These are phyloP conservation scores for Corythoichthys haematopterus DNA, from an alignment of 2,113 vertebrate genomes.

Conservation along the genomic window DNA sequence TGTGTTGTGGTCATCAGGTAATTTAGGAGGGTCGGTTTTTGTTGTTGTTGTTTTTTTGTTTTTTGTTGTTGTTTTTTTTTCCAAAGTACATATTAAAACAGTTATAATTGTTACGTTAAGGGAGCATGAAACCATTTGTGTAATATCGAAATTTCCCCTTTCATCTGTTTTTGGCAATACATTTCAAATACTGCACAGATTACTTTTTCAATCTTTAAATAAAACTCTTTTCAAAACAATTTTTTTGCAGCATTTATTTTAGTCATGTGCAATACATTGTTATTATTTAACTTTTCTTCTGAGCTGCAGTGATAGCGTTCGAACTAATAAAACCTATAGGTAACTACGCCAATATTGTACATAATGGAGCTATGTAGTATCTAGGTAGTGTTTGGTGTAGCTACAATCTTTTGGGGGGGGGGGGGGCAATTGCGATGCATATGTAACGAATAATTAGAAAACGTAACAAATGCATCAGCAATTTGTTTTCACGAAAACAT, in stretches of 20 bases:
- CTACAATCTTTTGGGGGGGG: too few relatives aligned
- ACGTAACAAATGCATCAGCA: not conserved
- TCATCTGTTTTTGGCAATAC: too few relatives aligned
- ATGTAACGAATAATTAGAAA: not conserved
- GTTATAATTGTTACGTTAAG: too few relatives aligned
- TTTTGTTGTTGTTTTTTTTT: too few relatives aligned
- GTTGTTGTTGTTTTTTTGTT: too few relatives aligned
- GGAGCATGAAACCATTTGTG: too few relatives aligned
- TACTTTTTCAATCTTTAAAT: too few relatives aligned
- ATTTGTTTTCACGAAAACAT: not conserved
- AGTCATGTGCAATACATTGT: not conserved
- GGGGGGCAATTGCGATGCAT: not conserved
- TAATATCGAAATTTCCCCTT: too few relatives aligned
- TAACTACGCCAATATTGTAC: not conserved
- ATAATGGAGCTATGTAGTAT: not conserved
- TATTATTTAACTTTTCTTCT: not conserved
- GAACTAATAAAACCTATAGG: not conserved
- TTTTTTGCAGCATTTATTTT: not conserved
- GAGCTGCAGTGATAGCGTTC: not conserved
- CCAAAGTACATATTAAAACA: too few relatives aligned
- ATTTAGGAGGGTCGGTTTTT: too few relatives aligned
- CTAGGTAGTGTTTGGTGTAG: not conserved
- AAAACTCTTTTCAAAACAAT: not conserved
- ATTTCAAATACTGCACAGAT: too few relatives aligned
- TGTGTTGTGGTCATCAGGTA: not conserved